phyloP scores from a whole-genome alignment of 2,888 invertebrate genomes.

The Siphlonurus alternatus region DNA sequence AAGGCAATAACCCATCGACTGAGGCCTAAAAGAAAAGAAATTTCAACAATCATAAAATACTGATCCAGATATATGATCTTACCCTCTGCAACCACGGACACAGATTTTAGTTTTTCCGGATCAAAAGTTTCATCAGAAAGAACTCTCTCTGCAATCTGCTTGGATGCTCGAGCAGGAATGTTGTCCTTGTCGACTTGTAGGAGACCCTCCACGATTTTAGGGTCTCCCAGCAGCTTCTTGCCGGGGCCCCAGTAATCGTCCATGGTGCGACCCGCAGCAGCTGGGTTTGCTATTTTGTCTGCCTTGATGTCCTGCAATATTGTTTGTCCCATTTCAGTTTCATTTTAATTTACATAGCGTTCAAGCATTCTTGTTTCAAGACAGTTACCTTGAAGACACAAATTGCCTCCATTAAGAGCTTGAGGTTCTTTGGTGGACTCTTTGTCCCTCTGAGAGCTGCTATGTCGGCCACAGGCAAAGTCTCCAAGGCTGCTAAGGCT shows the following conservation, averaged over 20 bases:
- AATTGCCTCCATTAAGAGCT: slow-evolving; percentile 86
- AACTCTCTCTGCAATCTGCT: slow-evolving; percentile 64
- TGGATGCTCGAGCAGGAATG: slow-evolving; percentile 67
- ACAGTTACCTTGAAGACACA: slow-evolving; percentile 71
- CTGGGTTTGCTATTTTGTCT: slow-evolving; percentile 66
- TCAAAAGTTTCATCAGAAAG: slow-evolving; percentile 74
- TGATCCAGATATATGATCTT: too few relatives aligned
- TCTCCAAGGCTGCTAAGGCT: slow-evolving; percentile 74
- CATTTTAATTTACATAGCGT: neutral
- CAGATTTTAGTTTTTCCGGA: slow-evolving; percentile 73
- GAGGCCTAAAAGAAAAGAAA: slow-evolving; percentile 37
- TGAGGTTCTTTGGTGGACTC: slow-evolving; percentile 80
- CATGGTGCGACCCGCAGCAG: slow-evolving; percentile 58
- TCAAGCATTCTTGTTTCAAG: too few relatives aligned
- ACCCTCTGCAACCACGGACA: slow-evolving; percentile 82
- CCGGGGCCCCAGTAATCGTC: slow-evolving; percentile 93
- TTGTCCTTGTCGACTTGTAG: slow-evolving; percentile 87
- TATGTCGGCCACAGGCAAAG: slow-evolving; percentile 77
- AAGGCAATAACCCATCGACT: slow-evolving; percentile 94
- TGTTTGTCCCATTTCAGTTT: neutral
- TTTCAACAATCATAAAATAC: too few relatives aligned
- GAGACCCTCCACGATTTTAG: slow-evolving; percentile 78
- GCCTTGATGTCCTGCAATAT: slow-evolving; percentile 62
- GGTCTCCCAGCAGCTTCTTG: slow-evolving; percentile 71
- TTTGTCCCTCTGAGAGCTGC: slow-evolving; percentile 93